A percentile compares a stretch with the other conserved stretches of the same genome.
Evolutionary conservation across 1,140 invertebrate species (phyloP).

Genomic region (Mercenaria mercenaria): DNA sequence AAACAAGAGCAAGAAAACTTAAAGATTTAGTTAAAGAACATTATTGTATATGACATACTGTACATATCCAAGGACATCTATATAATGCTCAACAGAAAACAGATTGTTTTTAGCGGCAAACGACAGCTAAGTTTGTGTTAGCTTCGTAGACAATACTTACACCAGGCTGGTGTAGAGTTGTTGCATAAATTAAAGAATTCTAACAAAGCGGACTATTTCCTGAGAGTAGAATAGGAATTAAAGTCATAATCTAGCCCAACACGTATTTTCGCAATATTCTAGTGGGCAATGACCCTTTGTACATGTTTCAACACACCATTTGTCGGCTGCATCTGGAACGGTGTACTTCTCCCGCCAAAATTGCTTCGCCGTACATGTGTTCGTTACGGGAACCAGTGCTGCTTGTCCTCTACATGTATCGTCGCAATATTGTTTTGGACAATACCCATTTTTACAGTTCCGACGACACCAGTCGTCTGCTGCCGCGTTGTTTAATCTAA

Average conservation of each 20-base stretch:
- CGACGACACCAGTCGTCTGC: slow-evolving; percentile 34
- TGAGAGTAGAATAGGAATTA: too few relatives aligned
- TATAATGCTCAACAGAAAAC: too few relatives aligned
- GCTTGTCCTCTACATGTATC: background rate
- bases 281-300: slow-evolving; percentile 9
- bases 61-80: too few relatives aligned
- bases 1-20: too few relatives aligned
- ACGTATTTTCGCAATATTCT: slow-evolving; percentile 31
- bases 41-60: too few relatives aligned
- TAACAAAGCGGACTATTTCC: too few relatives aligned
- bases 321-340: background rate
- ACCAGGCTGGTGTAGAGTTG: too few relatives aligned
- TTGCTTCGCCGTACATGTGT: slow-evolving; percentile 15
- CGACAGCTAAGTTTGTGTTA: too few relatives aligned
- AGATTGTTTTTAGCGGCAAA: too few relatives aligned
- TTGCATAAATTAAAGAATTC: too few relatives aligned
- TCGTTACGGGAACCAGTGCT: background rate
- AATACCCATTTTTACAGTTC: slow-evolving; percentile 12
- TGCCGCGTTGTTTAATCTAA: background rate
- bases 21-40: too few relatives aligned
- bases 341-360: slow-evolving; percentile 19
- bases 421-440: slow-evolving; percentile 1
- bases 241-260: background rate
- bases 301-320: slow-evolving; percentile 34
- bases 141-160: too few relatives aligned